Percentiles rank a stretch among this genome's conserved stretches.
Evolutionary conservation across 2,113 vertebrate species (phyloP).

Genomic region (Bufo gargarizans): DNA sequence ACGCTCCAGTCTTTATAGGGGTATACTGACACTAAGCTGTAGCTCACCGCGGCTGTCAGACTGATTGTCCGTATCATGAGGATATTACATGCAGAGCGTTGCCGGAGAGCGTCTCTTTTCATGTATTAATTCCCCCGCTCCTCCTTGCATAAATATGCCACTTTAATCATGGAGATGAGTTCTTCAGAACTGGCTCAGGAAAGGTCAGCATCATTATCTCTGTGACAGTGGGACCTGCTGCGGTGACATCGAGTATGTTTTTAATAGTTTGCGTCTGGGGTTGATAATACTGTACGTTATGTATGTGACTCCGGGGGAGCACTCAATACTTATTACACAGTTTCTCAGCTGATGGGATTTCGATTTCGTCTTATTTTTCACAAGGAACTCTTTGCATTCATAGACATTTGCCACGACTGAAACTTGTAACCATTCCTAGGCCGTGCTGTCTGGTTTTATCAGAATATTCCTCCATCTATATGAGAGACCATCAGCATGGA

Average conservation of each 20-base stretch:
- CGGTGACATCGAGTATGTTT: constrained; percentile 8
- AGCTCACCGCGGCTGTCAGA: background rate
- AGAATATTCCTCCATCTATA: no score
- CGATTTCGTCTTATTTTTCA: background rate
- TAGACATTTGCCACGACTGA: background rate
- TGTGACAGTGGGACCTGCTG: constrained; percentile 16
- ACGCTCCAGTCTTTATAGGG: no score
- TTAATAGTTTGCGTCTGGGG: constrained; percentile 30
- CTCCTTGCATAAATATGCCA: constrained; percentile 36
- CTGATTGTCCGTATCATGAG: constrained; percentile 19
- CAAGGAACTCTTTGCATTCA: background rate
- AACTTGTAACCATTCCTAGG: background rate
- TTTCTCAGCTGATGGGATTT: constrained; percentile 34
- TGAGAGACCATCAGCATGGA: background rate
- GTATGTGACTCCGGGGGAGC: constrained; percentile 36
- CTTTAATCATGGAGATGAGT: constrained; percentile 47
- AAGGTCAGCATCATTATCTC: constrained; percentile 42
- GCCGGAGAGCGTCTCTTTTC: constrained; percentile 1
- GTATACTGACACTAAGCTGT: background rate
- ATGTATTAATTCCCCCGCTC: constrained; percentile 33
- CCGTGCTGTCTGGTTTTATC: background rate
- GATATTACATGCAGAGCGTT: background rate
- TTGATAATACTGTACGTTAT: constrained; percentile 20
- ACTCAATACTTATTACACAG: constrained; percentile 32
- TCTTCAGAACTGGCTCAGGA: constrained; percentile 25